Evolutionary conservation across 2,797 vertebrate species (phyloP), one percentile per base, ranked within the genome.

Genomic region (Odontamblyopus rebecca): DNA sequence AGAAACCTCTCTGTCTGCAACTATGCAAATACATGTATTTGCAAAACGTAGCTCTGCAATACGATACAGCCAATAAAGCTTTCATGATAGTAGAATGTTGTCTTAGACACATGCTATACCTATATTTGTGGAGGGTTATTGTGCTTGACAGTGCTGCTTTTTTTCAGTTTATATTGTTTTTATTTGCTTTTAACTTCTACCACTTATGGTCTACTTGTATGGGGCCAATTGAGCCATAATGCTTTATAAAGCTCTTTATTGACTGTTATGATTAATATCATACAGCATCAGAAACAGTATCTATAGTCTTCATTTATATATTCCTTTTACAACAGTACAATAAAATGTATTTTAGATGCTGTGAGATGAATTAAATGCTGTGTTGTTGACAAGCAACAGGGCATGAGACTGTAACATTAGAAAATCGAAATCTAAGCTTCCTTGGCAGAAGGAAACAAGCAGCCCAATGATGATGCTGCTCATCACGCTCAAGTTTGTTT

Each of bases 391-490:
- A 44, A 63, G 41, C 73, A 59, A 27, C 0, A 57, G 1, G 59
- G 27, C 19, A 16, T 71, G 48, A 76, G 19, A 12, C 26, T 16
- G 30, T 9, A 59, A 57, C 35, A 62, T 60, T 68, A 26, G 7
- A 66, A 27, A 68, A 15, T 73, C 23, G 26, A 51, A 70, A 30
- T 44, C 1, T 50, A 12, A 4, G 60, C 29, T 18, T 62, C 32
- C 16, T 44, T 9, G 44, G 6, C 12, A 12, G 3, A 2, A 32
- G 7, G 67, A 83, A 72, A 72, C 57, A 82, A 87, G 77, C 60
- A 74, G 61, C 65, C 84, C 83, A 78, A 6, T 72, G 84, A 88
- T 82, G 80, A 82, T 81, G 81, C 82, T 81, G 73, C 81, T 86
- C 88, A 86, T 86, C 86, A 88, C 82, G 88, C 61, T 62, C 53